These are phyloP conservation scores for Propithecus coquereli DNA, from an alignment of 2,113 vertebrate species.

Conservation along the genomic window DNA sequence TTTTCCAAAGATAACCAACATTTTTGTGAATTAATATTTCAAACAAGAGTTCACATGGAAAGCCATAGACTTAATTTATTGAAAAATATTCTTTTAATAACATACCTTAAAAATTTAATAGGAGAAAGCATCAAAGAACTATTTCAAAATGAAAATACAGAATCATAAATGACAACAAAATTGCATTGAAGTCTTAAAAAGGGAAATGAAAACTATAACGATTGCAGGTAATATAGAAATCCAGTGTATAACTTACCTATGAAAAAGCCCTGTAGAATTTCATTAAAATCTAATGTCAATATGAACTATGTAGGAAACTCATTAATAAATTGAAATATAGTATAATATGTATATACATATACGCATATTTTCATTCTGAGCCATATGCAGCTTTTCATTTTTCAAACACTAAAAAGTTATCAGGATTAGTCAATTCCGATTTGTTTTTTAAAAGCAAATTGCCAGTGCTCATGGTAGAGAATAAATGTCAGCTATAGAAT, in stretches of 20 bases:
- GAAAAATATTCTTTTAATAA: conserved; percentile 31
- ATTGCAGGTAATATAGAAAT: not conserved
- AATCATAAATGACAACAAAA: not conserved
- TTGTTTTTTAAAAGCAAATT: not conserved
- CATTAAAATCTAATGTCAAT: not conserved
- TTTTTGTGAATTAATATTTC: conserved; percentile 25
- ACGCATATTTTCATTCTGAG: not conserved
- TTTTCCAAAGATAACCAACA: not conserved
- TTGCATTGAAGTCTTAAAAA: not conserved
- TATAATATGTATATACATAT: not conserved
- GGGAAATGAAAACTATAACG: not conserved
- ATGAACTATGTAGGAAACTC: not conserved
- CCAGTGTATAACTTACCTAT: rapidly evolving
- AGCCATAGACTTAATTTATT: not conserved
- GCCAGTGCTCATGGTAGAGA: not conserved
- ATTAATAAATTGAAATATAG: not conserved
- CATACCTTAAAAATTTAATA: not conserved
- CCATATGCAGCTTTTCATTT: not conserved
- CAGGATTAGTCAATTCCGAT: not conserved
- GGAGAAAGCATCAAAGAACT: not conserved
- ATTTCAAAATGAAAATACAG: conserved; percentile 31
- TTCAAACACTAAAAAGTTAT: not conserved
- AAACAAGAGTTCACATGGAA: not conserved
- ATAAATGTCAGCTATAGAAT: not conserved
- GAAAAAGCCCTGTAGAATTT: not conserved